Evolutionary conservation across 2,113 vertebrate species (phyloP).

Genomic region (Pholis gunnellus): DNA sequence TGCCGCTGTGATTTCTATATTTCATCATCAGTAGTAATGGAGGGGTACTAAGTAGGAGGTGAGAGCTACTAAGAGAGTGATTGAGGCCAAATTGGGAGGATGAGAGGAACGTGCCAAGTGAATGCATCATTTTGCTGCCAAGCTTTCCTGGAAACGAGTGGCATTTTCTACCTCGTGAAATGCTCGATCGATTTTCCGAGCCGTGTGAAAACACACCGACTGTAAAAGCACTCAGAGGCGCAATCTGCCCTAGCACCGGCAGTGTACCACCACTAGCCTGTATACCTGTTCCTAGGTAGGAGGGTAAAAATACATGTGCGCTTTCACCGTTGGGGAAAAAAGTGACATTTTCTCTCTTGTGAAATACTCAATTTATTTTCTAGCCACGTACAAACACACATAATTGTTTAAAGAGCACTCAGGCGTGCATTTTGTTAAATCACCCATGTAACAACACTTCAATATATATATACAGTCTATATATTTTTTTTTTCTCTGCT

Average conservation of each 20-base stretch:
- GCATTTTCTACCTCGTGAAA: slow-evolving; percentile 18
- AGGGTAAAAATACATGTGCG: not conserved
- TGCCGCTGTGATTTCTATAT: slow-evolving; percentile 45
- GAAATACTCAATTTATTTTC: slow-evolving; percentile 44
- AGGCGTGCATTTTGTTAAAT: slow-evolving; percentile 36
- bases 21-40: slow-evolving; percentile 25
- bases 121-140: not conserved
- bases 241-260: not conserved
- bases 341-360: slow-evolving; percentile 26
- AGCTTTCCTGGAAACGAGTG: slow-evolving; percentile 21
- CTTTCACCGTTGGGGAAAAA: slow-evolving; percentile 1
- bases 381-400: slow-evolving; percentile 27
- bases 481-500: not conserved
- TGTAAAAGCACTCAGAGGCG: slow-evolving; percentile 30
- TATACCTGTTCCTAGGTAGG: not conserved
- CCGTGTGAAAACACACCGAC: not conserved
- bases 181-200: slow-evolving; percentile 14
- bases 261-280: not conserved
- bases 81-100: slow-evolving; percentile 21
- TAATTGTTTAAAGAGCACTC: slow-evolving; percentile 34
- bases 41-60: slow-evolving; percentile 37
- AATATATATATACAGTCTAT: not conserved
- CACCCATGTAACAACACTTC: not conserved
- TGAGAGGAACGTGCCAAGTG: not conserved
- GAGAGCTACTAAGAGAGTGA: slow-evolving; percentile 16